Evolutionary conservation across 2,113 vertebrate species (phyloP), one percentile per base, ranked within the genome.

Genomic region (Alligator sinensis): DNA sequence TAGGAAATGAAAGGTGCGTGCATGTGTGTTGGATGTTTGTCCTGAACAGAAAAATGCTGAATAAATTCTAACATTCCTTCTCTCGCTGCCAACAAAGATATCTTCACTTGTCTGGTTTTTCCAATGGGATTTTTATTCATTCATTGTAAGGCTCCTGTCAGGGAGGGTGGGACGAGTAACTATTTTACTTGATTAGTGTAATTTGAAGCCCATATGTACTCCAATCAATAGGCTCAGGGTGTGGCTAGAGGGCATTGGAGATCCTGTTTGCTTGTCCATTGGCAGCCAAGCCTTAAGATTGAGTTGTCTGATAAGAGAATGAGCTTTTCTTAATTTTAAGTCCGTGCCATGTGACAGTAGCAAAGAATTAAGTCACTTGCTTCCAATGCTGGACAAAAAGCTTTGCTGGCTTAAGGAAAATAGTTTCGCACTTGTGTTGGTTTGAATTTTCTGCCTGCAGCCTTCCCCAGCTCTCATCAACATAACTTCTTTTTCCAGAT

Each of bases 31-130:
- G 47, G 47, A 14, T 55, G 3, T 57, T 15, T 76, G 47, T 25
- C 74, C 63, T 4, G 10, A 89, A 86, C 57, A 88, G 85, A 93
- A 78, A 60, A 83, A 89, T 80, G 28, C 79, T 84, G 77, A 19
- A 80, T 92, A 88, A 87, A 86, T 92, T 92, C 80, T 94, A 88
- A 90, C 58, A 4, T 90, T 94, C 86, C 80, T 75, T 93, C 87
- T 55, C 14, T 75, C 47, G 80, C 88, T 76, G 47, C 86, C 88
- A 77, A 84, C 94, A n/a, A 83, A 92, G 88, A 90, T 92, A 92
- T 86, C 90, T 74, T 94, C 19, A 27, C 80, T 61, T 34, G 77
- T 62, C 47, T 89, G 80, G 86, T 34, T 92, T 77, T 77, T 87
- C 91, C 90, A 80, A 30, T 27, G 55, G 63, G 90, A 80, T 72